A percentile compares a stretch with the other conserved stretches of the same genome.
These are phyloP conservation scores for Umimayanthus chanpuru DNA, from an alignment of 92 coral and sea anemone species.

Conservation along the genomic window DNA sequence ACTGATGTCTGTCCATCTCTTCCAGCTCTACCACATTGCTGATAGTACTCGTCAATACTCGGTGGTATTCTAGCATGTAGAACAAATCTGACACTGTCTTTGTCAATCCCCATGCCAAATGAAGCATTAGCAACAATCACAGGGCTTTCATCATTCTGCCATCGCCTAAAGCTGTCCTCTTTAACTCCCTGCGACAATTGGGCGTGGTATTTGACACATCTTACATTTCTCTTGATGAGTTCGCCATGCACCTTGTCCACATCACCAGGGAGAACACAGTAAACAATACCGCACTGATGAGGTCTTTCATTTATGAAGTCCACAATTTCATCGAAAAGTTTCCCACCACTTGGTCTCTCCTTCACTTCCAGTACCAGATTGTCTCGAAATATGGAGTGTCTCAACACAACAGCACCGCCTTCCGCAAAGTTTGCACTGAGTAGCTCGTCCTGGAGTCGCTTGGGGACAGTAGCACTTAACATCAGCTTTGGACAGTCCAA, in stretches of 20 bases:
- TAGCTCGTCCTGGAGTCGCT: not conserved
- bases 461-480: slow-evolving; percentile 52
- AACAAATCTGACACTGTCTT: slow-evolving; percentile 18
- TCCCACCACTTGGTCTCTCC: not conserved
- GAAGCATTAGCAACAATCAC: slow-evolving; percentile 31
- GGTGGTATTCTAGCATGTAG: slow-evolving; percentile 30
- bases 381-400: slow-evolving; percentile 5
- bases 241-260: slow-evolving; percentile 11
- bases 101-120: slow-evolving; percentile 45
- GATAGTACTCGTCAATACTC: slow-evolving; percentile 33
- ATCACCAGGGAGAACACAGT: slow-evolving; percentile 23
- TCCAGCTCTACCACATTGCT: slow-evolving; percentile 43
- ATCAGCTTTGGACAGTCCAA: slow-evolving; percentile 31
- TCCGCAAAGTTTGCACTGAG: not conserved
- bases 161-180: slow-evolving; percentile 7
- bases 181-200: slow-evolving; percentile 28
- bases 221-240: not conserved
- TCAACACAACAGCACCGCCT: not conserved
- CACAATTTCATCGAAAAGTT: not conserved
- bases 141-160: slow-evolving; percentile 5
- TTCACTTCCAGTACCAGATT: slow-evolving; percentile 2
- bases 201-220: slow-evolving; percentile 32
- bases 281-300: not conserved
- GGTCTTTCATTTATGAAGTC: not conserved
- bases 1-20: slow-evolving; percentile 38